These are phyloP conservation scores for Zygothrica quintamaculata DNA, from an alignment of 2,888 invertebrate species.

Conservation along the genomic window DNA sequence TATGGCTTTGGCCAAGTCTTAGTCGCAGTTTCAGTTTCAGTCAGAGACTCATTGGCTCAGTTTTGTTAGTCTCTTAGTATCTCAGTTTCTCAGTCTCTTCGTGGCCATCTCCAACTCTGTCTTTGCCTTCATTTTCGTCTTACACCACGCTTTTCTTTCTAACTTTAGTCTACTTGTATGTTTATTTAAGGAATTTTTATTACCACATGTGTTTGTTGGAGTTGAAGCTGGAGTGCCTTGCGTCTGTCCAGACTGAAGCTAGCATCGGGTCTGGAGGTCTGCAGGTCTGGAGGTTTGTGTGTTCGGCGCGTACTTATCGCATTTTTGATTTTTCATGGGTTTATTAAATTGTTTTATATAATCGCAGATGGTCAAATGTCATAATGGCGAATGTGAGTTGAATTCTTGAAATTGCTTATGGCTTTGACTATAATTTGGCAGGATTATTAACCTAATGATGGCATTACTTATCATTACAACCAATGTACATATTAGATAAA, in stretches of 20 bases:
- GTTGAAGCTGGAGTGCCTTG: not conserved
- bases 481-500: constrained; percentile 5
- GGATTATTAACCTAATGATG: constrained; percentile 53
- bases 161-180: constrained; percentile 32
- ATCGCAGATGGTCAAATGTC: constrained; percentile 64
- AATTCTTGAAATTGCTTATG: constrained; percentile 61
- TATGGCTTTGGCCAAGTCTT: constrained; percentile 46
- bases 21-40: not conserved
- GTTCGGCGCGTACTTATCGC: constrained; percentile 60
- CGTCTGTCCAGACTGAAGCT: constrained; percentile 24
- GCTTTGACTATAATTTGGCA: constrained; percentile 51
- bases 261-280: constrained; percentile 6
- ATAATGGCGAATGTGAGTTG: constrained; percentile 42
- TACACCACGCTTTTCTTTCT: no score
- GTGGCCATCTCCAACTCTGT: constrained; percentile 24
- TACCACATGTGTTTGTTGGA: constrained; percentile 39
- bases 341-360: constrained; percentile 72
- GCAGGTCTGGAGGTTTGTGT: constrained; percentile 11
- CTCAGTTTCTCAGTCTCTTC: not conserved
- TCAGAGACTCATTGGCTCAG: no score
- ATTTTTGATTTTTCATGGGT: constrained; percentile 78
- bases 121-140: not conserved
- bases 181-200: constrained; percentile 77
- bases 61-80: no score
- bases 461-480: not conserved